Evolutionary conservation across 2,797 vertebrate species (phyloP).

Genomic region (Pangasius mekongensis): DNA sequence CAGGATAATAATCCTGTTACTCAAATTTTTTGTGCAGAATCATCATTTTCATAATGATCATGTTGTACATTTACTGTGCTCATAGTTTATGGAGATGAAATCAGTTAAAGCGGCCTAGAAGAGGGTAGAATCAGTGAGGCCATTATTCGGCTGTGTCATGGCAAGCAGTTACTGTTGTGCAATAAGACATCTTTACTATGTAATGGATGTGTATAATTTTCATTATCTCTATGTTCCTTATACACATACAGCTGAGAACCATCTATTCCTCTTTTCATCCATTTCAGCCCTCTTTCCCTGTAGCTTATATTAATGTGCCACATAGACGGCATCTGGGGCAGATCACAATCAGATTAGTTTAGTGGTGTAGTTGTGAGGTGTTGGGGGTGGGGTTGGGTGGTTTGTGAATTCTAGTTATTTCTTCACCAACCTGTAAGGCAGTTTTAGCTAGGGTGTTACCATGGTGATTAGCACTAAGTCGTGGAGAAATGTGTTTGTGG

Average conservation of each 20-base stretch:
- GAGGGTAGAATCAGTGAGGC: not conserved
- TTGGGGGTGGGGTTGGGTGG: slow-evolving; percentile 19
- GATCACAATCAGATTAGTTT: not conserved
- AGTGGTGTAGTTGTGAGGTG: slow-evolving; percentile 10
- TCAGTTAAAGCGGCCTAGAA: not conserved
- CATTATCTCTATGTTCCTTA: not conserved
- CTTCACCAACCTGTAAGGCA: slow-evolving; percentile 33
- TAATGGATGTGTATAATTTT: not conserved
- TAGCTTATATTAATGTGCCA: not conserved
- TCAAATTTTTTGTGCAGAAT: not conserved
- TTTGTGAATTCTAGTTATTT: slow-evolving; percentile 4
- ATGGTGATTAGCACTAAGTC: slow-evolving; percentile 25
- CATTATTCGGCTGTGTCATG: not conserved
- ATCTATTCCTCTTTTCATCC: not conserved
- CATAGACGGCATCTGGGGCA: not conserved
- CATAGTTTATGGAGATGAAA: not conserved
- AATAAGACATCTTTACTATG: slow-evolving; percentile 1
- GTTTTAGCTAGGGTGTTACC: slow-evolving; percentile 40
- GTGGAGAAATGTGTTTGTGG: slow-evolving; percentile 35
- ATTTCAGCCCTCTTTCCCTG: not conserved
- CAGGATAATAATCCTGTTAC: not conserved
- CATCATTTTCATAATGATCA: not conserved
- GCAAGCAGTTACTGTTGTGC: not conserved
- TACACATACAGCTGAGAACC: not conserved
- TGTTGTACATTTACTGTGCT: not conserved